Conservation (phyloP, 2,797 vertebrate species). For the Eremophila alpestris region DNA sequence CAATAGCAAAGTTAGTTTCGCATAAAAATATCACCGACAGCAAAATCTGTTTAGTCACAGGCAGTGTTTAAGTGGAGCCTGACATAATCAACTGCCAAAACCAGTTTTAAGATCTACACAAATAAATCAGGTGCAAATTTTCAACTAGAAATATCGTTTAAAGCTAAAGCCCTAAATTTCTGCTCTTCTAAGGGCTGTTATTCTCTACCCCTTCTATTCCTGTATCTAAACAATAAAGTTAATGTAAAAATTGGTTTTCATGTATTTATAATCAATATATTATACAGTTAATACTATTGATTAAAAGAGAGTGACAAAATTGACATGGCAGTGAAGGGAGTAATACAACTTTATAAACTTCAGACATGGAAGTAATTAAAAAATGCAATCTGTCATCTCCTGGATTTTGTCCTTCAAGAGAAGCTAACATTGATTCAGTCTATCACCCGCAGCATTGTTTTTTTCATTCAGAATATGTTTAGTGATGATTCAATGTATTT, state of each 20-base stretch:
- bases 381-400: background rate
- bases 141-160: background rate
- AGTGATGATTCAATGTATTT: background rate
- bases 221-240: background rate
- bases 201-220: background rate
- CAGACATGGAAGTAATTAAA: background rate
- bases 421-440: background rate
- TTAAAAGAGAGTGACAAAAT: background rate
- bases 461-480: background rate
- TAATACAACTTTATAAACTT: background rate
- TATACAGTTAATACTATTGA: fast-evolving
- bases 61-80: background rate
- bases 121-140: background rate
- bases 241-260: background rate
- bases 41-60: background rate
- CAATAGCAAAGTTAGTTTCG: background rate
- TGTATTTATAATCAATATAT: background rate
- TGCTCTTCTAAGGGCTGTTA: background rate
- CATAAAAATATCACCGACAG: background rate
- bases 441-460: background rate
- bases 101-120: background rate
- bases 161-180: background rate
- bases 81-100: background rate
- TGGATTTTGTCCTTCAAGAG: background rate
- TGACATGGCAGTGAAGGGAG: background rate